Base-by-base conservation (phyloP, 2,888 invertebrate genomes). In the Eudemis profundana region DNA sequence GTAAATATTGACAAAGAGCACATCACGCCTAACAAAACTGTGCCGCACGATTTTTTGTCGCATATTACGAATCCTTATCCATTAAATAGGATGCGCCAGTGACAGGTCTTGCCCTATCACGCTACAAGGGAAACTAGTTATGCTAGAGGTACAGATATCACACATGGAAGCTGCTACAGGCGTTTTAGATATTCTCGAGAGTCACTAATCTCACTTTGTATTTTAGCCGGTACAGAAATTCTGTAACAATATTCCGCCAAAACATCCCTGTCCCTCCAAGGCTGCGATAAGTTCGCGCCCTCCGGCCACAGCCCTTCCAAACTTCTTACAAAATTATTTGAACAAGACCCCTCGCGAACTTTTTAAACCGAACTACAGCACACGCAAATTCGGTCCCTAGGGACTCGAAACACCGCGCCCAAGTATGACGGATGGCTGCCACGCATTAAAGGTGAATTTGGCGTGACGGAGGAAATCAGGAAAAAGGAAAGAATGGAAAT, bases 301-400 rank as follows among this genome's bases (percentile, higher is more conserved):
- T 78, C 67, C 74, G 84, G 86, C 81, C 78, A 69, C 83, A 86
- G 82, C 84, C 87, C 85, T 85, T 82, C 80, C 78, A 79, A 82
- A 89, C 86, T 83, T 86, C 84, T 85, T 85, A 84, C 85, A 72
- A 88, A 87, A 89, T 90, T 89, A 88, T 90, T 89, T 86, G 85
- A 86, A 86, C 86, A 85, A 84, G 83, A 67, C 75, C 73, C 70
- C 75, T 73, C 68, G 61, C 74, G 53, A 70, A 73, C 69, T 70
- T 74, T 71, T 74, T 66, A 74, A 74, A 67, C 66, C 70, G 74
- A 72, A 67, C 68, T 47, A 47, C 33, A 33, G 60, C 70, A 69
- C 77, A 82, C 70, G 72, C 79, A 72, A 85, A 83, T 80, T 75
- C 78, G 69, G 72, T 64, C 84, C 76, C 77, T 82, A 72, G 74